These are phyloP conservation scores for Lycophotia porphyrea DNA, from an alignment of 2,888 invertebrate genomes.

Conservation along the genomic window DNA sequence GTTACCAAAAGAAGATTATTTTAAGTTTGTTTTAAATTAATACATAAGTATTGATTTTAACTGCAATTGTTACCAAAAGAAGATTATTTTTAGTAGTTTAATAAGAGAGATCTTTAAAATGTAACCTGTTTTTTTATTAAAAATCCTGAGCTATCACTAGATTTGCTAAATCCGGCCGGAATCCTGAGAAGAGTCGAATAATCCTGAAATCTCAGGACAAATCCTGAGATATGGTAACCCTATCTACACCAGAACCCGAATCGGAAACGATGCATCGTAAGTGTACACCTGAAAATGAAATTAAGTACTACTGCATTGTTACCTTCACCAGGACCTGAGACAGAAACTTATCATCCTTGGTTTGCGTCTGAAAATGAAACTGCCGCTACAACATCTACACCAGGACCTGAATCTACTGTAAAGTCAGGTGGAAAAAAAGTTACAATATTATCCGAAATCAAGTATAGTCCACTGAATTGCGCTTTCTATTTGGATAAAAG, in stretches of 20 bases:
- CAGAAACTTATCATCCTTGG: slow-evolving; percentile 37
- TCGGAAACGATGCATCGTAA: slow-evolving; percentile 15
- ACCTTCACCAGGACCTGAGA: slow-evolving; percentile 30
- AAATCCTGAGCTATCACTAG: no score
- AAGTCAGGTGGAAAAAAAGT: slow-evolving; percentile 40
- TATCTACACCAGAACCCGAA: slow-evolving; percentile 3
- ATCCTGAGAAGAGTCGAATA: no score
- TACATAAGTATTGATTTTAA: no score
- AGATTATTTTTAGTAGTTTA: no score
- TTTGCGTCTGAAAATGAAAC: slow-evolving; percentile 37
- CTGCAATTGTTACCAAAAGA: no score
- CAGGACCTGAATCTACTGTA: slow-evolving; percentile 38
- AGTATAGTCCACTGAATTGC: slow-evolving; percentile 38
- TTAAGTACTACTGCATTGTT: slow-evolving; percentile 33
- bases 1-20: no score
- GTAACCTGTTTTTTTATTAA: no score
- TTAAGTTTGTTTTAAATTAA: no score
- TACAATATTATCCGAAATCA: slow-evolving; percentile 49
- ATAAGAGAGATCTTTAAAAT: no score
- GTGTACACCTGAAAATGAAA: slow-evolving; percentile 31
- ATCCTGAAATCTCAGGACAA: no score
- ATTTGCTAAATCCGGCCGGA: no score
- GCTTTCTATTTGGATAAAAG: slow-evolving; percentile 37
- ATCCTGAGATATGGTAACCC: no score
- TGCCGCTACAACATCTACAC: slow-evolving; percentile 32